Conservation (phyloP, 2,888 invertebrate species). For the Pristionchus maxplancki region DNA sequence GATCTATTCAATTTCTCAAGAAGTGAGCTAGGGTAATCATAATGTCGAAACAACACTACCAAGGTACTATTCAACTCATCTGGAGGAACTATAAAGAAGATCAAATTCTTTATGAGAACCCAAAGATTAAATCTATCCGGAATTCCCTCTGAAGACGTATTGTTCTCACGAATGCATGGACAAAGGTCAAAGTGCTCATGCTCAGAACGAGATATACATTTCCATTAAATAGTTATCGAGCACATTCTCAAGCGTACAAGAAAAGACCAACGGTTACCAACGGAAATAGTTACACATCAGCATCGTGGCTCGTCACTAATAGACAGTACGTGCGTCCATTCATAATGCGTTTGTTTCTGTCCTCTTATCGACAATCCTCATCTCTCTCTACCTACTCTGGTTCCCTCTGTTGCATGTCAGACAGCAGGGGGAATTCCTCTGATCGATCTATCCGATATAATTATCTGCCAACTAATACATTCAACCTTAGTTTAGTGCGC, state of each 20-base stretch:
- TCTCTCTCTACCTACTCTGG: slow-evolving; percentile 50
- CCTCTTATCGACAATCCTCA: neutral
- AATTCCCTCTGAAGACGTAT: neutral
- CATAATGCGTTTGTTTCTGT: neutral
- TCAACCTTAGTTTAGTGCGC: neutral
- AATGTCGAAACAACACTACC: neutral
- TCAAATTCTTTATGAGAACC: neutral
- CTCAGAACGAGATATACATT: neutral
- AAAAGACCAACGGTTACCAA: neutral
- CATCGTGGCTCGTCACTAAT: neutral
- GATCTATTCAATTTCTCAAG: slow-evolving; percentile 16
- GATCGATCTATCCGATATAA: neutral
- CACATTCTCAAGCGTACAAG: neutral
- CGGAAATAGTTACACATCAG: neutral
- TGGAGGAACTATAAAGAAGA: slow-evolving; percentile 18
- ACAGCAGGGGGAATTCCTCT: neutral
- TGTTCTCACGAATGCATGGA: neutral
- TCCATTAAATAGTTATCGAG: neutral
- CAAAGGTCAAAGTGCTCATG: neutral
- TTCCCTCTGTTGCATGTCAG: slow-evolving; percentile 85
- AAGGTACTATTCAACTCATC: slow-evolving; percentile 8
- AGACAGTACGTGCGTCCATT: neutral
- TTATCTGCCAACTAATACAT: neutral
- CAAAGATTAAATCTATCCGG: neutral
- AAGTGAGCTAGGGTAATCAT: neutral